Conservation (phyloP, 2,797 vertebrate genomes). For the Channa striata region DNA sequence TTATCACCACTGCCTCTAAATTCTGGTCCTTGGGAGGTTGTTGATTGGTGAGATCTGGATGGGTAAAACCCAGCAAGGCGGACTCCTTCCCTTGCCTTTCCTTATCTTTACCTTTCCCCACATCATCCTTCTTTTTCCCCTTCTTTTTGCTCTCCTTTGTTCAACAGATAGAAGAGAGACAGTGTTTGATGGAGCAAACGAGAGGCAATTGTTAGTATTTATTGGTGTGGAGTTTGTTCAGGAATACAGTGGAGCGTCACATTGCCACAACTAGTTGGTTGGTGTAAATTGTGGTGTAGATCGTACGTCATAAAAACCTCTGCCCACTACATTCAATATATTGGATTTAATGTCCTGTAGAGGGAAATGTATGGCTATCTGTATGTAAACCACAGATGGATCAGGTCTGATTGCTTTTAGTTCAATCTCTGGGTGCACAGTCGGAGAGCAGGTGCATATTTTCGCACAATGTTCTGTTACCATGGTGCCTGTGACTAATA, state of each 20-base stretch:
- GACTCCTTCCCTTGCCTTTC: constrained; percentile 59
- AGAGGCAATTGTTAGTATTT: not conserved
- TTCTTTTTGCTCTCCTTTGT: constrained; percentile 77
- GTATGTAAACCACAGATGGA: constrained; percentile 51
- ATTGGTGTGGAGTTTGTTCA: too few species aligned
- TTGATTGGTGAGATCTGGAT: not conserved
- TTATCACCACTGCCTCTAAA: constrained; percentile 59
- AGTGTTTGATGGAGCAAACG: not conserved
- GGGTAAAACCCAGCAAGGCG: not conserved
- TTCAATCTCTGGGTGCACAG: constrained; percentile 56
- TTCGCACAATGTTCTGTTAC: constrained; percentile 68
- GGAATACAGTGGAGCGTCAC: rapidly evolving
- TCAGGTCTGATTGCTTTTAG: constrained; percentile 45
- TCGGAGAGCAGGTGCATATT: constrained; percentile 69
- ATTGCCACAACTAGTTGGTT: constrained; percentile 2
- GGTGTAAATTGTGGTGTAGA: too few species aligned
- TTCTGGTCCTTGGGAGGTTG: constrained; percentile 38
- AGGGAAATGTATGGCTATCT: constrained; percentile 9
- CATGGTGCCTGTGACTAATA: constrained; percentile 71
- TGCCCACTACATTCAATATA: not conserved
- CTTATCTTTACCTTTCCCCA: constrained; percentile 34
- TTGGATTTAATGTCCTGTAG: not conserved
- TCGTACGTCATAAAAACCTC: not conserved
- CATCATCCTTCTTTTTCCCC: constrained; percentile 67
- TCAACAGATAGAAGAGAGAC: not conserved